Conservation (phyloP, 2,113 vertebrate genomes). For the Ursus arctos region DNA sequence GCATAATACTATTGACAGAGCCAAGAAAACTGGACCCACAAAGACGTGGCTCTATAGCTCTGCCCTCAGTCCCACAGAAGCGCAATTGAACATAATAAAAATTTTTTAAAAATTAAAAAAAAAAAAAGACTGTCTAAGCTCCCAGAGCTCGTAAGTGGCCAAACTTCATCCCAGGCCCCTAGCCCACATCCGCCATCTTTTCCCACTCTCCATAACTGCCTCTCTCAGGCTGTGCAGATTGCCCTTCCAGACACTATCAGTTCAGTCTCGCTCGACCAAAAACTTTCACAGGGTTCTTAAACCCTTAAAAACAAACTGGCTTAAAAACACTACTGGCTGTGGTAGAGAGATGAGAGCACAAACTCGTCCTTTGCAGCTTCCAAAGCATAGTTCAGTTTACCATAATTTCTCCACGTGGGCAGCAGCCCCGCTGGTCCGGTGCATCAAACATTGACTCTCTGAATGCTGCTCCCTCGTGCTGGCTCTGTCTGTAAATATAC, state of each 20-base stretch:
- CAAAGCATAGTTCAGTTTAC: background rate
- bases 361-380: background rate
- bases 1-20: fast-evolving
- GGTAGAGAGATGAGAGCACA: background rate
- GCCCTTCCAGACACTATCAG: background rate
- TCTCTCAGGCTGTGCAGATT: background rate
- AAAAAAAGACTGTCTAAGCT: background rate
- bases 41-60: fast-evolving
- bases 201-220: too few relatives aligned
- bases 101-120: too few relatives aligned
- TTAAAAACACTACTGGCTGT: background rate
- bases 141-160: background rate
- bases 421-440: background rate
- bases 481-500: background rate
- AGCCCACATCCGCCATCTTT: too few relatives aligned
- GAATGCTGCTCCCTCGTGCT: background rate
- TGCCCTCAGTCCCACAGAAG: fast-evolving
- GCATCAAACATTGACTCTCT: background rate
- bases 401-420: background rate
- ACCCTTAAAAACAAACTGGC: background rate
- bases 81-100: too few relatives aligned
- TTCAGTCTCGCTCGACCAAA: background rate
- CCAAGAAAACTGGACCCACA: background rate
- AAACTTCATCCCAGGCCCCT: background rate
- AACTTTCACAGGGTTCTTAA: background rate